Conservation (phyloP, 2,888 invertebrate species). For the Thereva unica region DNA sequence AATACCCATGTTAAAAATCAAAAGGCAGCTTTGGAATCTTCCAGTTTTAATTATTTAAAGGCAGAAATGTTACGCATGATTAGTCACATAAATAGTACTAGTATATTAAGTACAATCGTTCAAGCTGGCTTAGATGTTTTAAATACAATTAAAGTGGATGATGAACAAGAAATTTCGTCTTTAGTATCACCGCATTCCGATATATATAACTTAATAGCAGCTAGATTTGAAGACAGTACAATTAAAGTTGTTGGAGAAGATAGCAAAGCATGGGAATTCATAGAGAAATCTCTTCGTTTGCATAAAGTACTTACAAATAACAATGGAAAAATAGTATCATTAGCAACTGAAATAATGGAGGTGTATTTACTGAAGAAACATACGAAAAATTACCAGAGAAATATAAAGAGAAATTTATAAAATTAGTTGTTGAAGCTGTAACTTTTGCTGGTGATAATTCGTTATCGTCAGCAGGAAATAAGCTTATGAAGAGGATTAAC, state of each 20-base stretch:
- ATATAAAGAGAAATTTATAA: no score
- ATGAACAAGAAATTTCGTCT: constrained; percentile 3
- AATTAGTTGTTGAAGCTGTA: no score
- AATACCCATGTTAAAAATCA: no score
- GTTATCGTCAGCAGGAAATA: no score
- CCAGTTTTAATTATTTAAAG: no score
- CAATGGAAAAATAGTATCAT: constrained; percentile 49
- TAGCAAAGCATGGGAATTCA: constrained; percentile 62
- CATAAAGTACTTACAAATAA: constrained; percentile 55
- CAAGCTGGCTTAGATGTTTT: constrained; percentile 51
- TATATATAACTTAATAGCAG: constrained; percentile 62
- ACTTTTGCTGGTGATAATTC: no score
- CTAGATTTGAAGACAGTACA: constrained; percentile 62
- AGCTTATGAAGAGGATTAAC: no score
- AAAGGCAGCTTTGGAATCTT: no score
- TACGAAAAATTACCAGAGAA: no score
- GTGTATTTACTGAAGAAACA: constrained; percentile 47
- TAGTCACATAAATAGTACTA: constrained; percentile 59
- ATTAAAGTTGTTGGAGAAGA: constrained; percentile 57
- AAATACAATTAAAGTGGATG: constrained; percentile 20
- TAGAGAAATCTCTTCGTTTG: constrained; percentile 62
- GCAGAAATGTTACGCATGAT: no score
- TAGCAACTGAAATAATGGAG: constrained; percentile 51
- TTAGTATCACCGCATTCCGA: no score
- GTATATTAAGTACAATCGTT: constrained; percentile 58